Evolutionary conservation across 2,113 vertebrate species (phyloP).

Genomic region (Actenoides lindsayi): DNA sequence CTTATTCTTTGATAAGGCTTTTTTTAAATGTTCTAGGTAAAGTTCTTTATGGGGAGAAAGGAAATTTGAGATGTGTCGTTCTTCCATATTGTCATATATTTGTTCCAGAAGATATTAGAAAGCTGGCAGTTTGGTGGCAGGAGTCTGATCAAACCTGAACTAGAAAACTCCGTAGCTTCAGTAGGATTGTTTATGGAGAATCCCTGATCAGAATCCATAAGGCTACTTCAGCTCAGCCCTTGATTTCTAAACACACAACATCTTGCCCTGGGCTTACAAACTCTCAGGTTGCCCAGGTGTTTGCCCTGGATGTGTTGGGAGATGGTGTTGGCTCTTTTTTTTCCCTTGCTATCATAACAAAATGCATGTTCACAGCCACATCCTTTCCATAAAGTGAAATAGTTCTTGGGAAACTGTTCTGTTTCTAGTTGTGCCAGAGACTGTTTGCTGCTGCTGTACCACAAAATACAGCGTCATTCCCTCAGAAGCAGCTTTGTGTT

Average conservation of each 20-base stretch:
- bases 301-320: neutral
- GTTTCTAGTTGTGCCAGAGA: neutral
- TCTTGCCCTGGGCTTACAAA: neutral
- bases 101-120: neutral
- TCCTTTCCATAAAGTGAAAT: neutral
- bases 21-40: neutral
- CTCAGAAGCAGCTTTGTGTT: neutral
- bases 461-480: neutral
- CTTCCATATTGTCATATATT: neutral
- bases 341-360: neutral
- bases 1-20: neutral
- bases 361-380: neutral
- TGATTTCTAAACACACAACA: neutral
- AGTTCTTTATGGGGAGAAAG: neutral
- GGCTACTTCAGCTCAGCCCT: neutral
- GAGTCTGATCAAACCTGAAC: neutral
- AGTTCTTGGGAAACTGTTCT: neutral
- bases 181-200: neutral
- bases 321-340: neutral
- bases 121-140: neutral
- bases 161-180: neutral
- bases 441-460: neutral
- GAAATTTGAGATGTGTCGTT: neutral
- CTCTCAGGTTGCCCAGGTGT: neutral
- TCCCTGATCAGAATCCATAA: neutral